Conservation (phyloP, 2,797 vertebrate species). For the Sus cebifrons region DNA sequence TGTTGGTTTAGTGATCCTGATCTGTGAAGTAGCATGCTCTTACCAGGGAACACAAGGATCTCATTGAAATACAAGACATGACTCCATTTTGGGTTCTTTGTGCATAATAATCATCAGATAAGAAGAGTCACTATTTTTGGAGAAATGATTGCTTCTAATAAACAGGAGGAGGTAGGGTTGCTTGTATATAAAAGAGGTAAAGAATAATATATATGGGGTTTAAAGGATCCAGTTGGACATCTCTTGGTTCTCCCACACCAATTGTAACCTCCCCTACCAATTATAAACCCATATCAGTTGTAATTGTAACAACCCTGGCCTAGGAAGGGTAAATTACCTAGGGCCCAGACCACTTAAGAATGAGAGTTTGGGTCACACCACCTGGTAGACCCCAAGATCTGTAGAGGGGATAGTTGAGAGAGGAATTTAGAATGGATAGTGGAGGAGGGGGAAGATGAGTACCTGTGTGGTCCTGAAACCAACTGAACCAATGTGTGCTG, state of each 20-base stretch:
- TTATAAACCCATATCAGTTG: not conserved
- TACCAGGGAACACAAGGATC: not conserved
- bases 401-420: not conserved
- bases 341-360: not conserved
- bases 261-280: not conserved
- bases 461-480: not conserved
- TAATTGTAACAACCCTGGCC: not conserved
- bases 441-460: not conserved
- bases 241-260: not conserved
- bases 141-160: not conserved
- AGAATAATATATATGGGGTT: not conserved
- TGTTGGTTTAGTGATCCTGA: not conserved
- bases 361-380: not conserved
- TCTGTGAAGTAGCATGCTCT: not conserved
- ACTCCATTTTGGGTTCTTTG: constrained; percentile 12
- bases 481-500: not conserved
- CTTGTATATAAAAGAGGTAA: not conserved
- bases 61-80: not conserved
- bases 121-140: not conserved
- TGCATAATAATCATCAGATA: not conserved
- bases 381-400: not conserved
- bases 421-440: not conserved
- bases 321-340: not conserved
- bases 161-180: not conserved
- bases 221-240: not conserved